Evolutionary conservation across 2,888 invertebrate species (phyloP).

Genomic region (Cenopis cana): DNA sequence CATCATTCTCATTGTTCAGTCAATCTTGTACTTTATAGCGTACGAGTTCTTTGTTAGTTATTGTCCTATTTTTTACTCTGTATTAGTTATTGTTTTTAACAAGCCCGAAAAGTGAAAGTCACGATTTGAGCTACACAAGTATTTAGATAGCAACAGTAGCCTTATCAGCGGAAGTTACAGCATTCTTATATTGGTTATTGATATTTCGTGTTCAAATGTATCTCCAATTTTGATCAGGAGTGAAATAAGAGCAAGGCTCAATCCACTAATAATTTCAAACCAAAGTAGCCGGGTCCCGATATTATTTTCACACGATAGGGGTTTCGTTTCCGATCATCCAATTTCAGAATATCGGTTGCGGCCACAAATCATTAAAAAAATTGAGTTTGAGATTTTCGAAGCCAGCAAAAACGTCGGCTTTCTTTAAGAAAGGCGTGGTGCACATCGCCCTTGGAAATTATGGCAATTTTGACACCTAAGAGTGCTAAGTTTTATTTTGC

Average conservation of each 20-base stretch:
- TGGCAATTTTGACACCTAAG: constrained; percentile 85
- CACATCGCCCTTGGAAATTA: constrained; percentile 75
- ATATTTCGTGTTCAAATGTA: constrained; percentile 47
- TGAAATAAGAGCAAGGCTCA: constrained; percentile 35
- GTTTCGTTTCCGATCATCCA: constrained; percentile 76
- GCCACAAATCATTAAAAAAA: constrained; percentile 82
- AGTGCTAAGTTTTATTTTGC: constrained; percentile 78
- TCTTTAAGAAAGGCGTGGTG: constrained; percentile 75
- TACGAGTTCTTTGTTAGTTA: constrained; percentile 11
- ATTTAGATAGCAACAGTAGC: constrained; percentile 52
- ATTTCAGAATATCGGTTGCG: constrained; percentile 76
- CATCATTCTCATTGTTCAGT: constrained; percentile 21
- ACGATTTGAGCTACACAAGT: constrained; percentile 53
- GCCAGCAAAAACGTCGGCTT: constrained; percentile 78
- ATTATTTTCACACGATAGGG: constrained; percentile 79
- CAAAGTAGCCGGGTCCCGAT: constrained; percentile 56
- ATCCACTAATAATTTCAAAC: constrained; percentile 46
- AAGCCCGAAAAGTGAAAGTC: constrained; percentile 59
- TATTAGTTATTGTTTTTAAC: constrained; percentile 57
- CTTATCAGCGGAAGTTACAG: constrained; percentile 49
- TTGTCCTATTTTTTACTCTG: constrained; percentile 46
- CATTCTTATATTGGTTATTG: constrained; percentile 49
- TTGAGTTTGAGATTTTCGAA: constrained; percentile 71
- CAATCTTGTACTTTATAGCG: constrained; percentile 20
- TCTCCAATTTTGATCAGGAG: constrained; percentile 41